Base-by-base conservation (phyloP, 2,113 vertebrate species). In the Alethe castanea region DNA sequence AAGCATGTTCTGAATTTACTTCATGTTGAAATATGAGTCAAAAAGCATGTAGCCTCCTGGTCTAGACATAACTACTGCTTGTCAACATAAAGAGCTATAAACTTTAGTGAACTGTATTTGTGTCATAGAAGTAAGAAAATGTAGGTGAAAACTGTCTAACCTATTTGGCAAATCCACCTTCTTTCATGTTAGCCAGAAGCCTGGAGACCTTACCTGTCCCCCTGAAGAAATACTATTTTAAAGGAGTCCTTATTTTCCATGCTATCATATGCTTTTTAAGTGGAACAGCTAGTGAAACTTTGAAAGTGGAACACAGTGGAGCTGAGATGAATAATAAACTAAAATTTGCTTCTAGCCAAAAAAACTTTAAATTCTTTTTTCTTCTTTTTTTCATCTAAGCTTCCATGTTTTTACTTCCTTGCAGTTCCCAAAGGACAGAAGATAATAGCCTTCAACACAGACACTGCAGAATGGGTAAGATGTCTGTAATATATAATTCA, bases 401-500 rank as follows among this genome's bases (percentile, higher is more conserved):
- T 86, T 90, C 86, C 23, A 31, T 35, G 47, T 93, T 40, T 67
- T 65, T 50, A 33, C 64, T 76, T 92, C 69, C 50, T 77, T 60
- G 47, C 31, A 56, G 35, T 71, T 90, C 96, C 86, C 93, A 26
- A 84, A 79, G 65, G 96, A 88, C 53, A 79, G 86, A 94, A 92
- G 86, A 93, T 95, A 96, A 86, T 71, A 50, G 80, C 22, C 83
- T 86, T 95, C 79, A 82, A 84, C 82, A 92, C 57, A 90, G 90
- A 78, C 76, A 65, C 40, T 76, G 72, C 53, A 93, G 81, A 84
- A 86, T 0, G 86, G 28, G 52, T 83, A 92, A 78, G 44, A 90
- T 74, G 57, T 79, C 67, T 94, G 77, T 84, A 95, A 96, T 94
- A 82, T 95, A 96, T 96, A 96, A 97, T 96, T 96, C 57, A 97